A percentile compares a stretch with the other conserved stretches of the same genome.
Conservation (phyloP, 2,888 invertebrate genomes). For the Ditula angustiorana region DNA sequence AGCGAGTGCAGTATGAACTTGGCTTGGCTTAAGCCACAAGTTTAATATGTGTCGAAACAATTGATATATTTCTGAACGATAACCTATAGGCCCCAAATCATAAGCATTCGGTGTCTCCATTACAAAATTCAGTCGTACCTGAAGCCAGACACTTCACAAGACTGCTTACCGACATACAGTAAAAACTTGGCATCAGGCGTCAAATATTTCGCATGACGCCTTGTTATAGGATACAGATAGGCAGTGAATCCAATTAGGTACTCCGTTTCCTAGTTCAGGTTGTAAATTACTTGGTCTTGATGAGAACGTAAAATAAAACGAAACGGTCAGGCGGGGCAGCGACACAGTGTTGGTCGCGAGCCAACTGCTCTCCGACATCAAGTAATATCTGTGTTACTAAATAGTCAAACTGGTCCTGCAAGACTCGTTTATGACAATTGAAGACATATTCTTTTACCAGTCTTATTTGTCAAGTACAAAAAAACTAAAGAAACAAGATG, state of each 20-base stretch:
- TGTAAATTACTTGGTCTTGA: slow-evolving; percentile 70
- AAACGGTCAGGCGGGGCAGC: slow-evolving; percentile 67
- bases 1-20: not conserved
- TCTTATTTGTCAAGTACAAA: not conserved
- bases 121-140: too few relatives aligned
- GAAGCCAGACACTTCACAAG: too few relatives aligned
- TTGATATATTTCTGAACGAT: too few relatives aligned
- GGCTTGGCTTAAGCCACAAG: not conserved
- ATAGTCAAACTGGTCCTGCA: slow-evolving; percentile 21
- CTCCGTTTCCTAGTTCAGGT: slow-evolving; percentile 49
- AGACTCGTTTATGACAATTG: slow-evolving; percentile 25
- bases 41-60: too few relatives aligned
- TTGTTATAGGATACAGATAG: slow-evolving; percentile 31
- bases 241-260: slow-evolving; percentile 42
- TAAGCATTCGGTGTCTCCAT: too few relatives aligned
- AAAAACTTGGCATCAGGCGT: too few relatives aligned
- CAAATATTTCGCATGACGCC: slow-evolving; percentile 21
- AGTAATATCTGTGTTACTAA: slow-evolving; percentile 30
- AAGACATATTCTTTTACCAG: not conserved
- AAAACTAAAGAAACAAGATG: not conserved
- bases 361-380: slow-evolving; percentile 64
- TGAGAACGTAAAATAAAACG: slow-evolving; percentile 80
- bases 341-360: slow-evolving; percentile 76
- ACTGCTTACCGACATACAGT: not conserved
- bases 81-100: too few relatives aligned